Base-by-base conservation (phyloP, 2,797 vertebrate species). In the Gila robusta region DNA sequence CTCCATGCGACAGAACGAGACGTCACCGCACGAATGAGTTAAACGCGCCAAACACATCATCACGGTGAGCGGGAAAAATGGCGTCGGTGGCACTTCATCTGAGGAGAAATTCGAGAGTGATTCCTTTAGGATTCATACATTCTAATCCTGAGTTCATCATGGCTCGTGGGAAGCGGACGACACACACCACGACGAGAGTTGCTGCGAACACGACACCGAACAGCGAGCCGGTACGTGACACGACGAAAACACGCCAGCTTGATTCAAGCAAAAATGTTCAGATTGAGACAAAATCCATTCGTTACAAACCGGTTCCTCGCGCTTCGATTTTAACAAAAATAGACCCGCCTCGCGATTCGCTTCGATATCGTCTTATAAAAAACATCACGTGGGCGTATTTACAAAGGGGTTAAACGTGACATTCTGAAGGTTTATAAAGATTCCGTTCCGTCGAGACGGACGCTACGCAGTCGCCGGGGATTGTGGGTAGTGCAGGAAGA, bases 251-350 rank as follows among this genome's bases (percentile, higher is more conserved):
- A 94, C 93, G 94, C 88, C 82, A 91, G 91, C 91, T 91, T 83
- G 91, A 92, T 91, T 90, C 93, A 91, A 92, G 93, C 94, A 93
- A 93, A 59, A 94, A 94, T 17, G 64, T 66, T 66, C 26, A 17
- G 62, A 32, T 66, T 3, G 62, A 28, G 62, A 62, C 47, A 49
- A 49, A 54, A 56, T 59, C 56, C 64, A 17, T 66, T 28, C 64
- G 26, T 66, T 17, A 32, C 26, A 17, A 66, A 66, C 64, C 64
- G 69, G 74, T 59, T 67, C 83, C 66, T 86, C 74, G 7, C 67
- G 14, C 81, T 87, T 84, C 92, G 92, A 91, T 91, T 92, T 95
- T 96, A 96, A 96, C 94, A 96, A 96, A 96, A 96, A 96, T 96
- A 96, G 95, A 96, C 94, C 91, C 1, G 94, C 95, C 94, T 95